These are phyloP conservation scores for Drosophila leontia DNA, from an alignment of 1,140 invertebrate genomes.

Conservation along the genomic window DNA sequence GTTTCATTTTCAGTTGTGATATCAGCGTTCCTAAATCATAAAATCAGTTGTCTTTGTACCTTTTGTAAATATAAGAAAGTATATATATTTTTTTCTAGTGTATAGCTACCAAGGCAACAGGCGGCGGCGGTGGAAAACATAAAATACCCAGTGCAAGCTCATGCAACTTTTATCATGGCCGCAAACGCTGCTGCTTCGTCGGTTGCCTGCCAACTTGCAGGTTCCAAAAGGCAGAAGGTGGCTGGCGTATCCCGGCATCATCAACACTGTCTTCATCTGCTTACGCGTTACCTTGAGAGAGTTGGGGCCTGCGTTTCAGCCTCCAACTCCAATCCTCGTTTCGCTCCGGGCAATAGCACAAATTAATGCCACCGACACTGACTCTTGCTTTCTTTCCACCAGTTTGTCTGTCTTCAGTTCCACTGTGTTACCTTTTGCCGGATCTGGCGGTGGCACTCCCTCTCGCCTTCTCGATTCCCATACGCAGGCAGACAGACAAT, in stretches of 20 bases:
- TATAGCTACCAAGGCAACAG: constrained; percentile 26
- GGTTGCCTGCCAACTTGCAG: constrained; percentile 17
- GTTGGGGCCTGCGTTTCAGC: not conserved
- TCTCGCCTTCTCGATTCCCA: constrained; percentile 38
- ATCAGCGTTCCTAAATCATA: too few relatives aligned
- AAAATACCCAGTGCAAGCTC: constrained; percentile 80
- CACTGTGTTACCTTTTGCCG: constrained; percentile 8
- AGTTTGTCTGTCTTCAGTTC: constrained; percentile 6
- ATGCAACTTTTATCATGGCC: constrained; percentile 83
- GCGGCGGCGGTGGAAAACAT: constrained; percentile 47
- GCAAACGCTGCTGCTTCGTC: constrained; percentile 50
- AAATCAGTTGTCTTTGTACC: too few relatives aligned
- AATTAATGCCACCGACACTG: constrained; percentile 76
- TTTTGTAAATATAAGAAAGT: too few relatives aligned
- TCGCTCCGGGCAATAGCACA: constrained; percentile 67
- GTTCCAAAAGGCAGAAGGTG: constrained; percentile 1
- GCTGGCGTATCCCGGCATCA: constrained; percentile 8
- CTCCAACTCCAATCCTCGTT: constrained; percentile 6
- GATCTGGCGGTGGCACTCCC: constrained; percentile 14
- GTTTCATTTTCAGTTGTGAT: not conserved
- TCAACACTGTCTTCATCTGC: constrained; percentile 46
- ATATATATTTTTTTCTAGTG: constrained; percentile 1
- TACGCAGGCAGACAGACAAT: constrained; percentile 70
- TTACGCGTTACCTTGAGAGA: constrained; percentile 51
- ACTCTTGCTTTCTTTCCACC: constrained; percentile 56